phyloP scores from a whole-genome alignment of 2,888 invertebrate genomes.

The Euplagia quadripunctaria region DNA sequence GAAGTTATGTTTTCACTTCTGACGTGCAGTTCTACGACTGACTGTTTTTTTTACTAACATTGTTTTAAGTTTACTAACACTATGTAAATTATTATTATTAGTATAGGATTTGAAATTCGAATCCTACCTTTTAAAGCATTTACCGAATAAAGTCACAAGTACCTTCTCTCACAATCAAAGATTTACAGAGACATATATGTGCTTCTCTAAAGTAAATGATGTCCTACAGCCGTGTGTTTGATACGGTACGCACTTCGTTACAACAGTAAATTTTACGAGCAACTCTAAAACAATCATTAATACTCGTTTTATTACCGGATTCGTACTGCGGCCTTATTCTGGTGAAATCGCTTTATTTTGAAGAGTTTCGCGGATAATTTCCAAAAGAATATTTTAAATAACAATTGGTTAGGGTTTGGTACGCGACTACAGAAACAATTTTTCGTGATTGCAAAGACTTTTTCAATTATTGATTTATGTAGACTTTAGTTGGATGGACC shows the following conservation, averaged over 20 bases:
- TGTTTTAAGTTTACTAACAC: no score
- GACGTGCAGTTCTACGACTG: no score
- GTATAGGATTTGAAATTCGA: neutral
- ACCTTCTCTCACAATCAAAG: neutral
- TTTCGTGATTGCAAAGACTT: no score
- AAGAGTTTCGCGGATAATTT: neutral
- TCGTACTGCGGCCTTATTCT: slow-evolving; percentile 52
- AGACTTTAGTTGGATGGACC: no score
- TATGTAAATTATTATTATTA: neutral
- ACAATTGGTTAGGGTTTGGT: neutral
- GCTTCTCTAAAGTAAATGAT: slow-evolving; percentile 19
- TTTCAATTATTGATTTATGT: no score
- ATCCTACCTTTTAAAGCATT: neutral
- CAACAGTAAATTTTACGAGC: slow-evolving; percentile 61
- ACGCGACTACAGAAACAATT: neutral
- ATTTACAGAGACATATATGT: slow-evolving; percentile 11
- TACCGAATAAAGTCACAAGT: neutral
- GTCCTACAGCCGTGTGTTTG: slow-evolving; percentile 23
- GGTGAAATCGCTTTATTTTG: neutral
- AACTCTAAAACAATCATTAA: slow-evolving; percentile 68
- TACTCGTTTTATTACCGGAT: slow-evolving; percentile 58
- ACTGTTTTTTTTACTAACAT: no score
- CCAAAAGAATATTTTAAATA: neutral
- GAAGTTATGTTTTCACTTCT: no score
- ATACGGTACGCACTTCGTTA: slow-evolving; percentile 40